Evolutionary conservation across 2,888 invertebrate genomes (phyloP).

Genomic region (Xestobium rufovillosum): DNA sequence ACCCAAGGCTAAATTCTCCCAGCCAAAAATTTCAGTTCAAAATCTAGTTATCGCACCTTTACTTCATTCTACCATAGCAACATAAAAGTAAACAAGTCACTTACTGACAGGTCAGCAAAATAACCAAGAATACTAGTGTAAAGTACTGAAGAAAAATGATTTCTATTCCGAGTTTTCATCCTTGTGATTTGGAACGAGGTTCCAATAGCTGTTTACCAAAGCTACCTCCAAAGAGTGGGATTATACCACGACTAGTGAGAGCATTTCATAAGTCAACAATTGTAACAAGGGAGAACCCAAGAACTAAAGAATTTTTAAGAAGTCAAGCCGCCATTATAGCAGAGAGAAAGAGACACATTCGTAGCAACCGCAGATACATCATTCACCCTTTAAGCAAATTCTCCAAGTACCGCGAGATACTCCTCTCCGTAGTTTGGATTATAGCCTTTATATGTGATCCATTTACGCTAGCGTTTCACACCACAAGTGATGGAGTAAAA

Average conservation of each 20-base stretch:
- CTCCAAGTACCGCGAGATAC: slow-evolving; percentile 15
- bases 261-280: too few species aligned
- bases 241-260: too few species aligned
- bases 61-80: too few species aligned
- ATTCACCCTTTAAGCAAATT: slow-evolving; percentile 28
- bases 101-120: too few species aligned
- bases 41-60: too few species aligned
- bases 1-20: too few species aligned
- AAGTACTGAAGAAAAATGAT: too few species aligned
- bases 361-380: slow-evolving; percentile 14
- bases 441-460: slow-evolving; percentile 4
- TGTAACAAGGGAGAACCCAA: slow-evolving; percentile 31
- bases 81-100: too few species aligned
- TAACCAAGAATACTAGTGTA: too few species aligned
- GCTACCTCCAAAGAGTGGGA: slow-evolving; percentile 33
- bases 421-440: slow-evolving; percentile 20
- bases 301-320: slow-evolving; percentile 31
- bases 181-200: slow-evolving; percentile 30
- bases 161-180: too few species aligned
- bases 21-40: too few species aligned
- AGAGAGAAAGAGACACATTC: slow-evolving; percentile 22
- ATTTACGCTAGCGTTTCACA: slow-evolving; percentile 2
- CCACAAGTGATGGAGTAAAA: not conserved
- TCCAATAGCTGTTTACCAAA: slow-evolving; percentile 37
- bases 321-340: slow-evolving; percentile 32